These are phyloP conservation scores for Liparis tanakae DNA, from an alignment of 2,797 vertebrate genomes.

Conservation along the genomic window DNA sequence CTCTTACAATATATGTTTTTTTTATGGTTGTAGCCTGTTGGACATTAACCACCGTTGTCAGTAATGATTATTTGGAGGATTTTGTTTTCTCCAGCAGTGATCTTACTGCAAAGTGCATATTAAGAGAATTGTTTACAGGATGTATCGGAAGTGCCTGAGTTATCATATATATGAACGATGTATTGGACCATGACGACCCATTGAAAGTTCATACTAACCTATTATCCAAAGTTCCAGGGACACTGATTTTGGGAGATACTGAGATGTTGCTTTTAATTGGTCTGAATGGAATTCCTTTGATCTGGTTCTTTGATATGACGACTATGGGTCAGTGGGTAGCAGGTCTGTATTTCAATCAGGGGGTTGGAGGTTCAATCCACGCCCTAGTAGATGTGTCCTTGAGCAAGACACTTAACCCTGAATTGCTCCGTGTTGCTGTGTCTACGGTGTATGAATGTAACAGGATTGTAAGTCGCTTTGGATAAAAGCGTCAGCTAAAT, in stretches of 20 bases:
- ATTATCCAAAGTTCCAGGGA: background rate
- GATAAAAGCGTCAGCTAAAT: too few species aligned
- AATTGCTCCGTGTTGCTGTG: too few species aligned
- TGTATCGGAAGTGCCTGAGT: constrained; percentile 3
- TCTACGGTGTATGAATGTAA: too few species aligned
- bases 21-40: constrained; percentile 47
- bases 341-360: too few species aligned
- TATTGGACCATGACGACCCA: background rate
- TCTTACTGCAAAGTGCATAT: background rate
- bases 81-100: constrained; percentile 14
- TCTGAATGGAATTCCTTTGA: too few species aligned
- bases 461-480: too few species aligned
- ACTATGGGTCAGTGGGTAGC: too few species aligned
- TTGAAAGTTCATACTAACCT: background rate
- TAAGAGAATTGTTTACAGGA: constrained; percentile 32
- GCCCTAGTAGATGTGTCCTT: too few species aligned
- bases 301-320: background rate
- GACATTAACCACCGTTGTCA: constrained; percentile 64
- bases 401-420: too few species aligned
- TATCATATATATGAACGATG: background rate
- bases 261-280: background rate
- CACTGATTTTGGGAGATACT: background rate
- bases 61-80: constrained; percentile 60
- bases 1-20: constrained; percentile 35
- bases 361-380: too few species aligned